A percentile compares a stretch with the other conserved stretches of the same genome.
Conservation (phyloP, 2,113 vertebrate genomes). For the Anoplopoma fimbria region DNA sequence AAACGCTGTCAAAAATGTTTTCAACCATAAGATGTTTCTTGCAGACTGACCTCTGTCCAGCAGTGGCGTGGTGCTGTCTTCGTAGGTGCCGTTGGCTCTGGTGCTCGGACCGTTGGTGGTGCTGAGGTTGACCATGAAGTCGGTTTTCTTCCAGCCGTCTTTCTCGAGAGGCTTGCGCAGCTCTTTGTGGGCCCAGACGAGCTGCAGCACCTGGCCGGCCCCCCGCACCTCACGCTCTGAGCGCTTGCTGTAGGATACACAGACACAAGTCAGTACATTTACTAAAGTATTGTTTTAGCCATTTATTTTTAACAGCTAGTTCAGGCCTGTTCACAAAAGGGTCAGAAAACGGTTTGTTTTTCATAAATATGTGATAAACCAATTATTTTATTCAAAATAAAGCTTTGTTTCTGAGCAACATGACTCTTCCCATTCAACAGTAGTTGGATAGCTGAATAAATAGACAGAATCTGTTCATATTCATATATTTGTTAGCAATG, state of each 20-base stretch:
- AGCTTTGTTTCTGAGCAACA: background rate
- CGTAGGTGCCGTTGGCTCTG: constrained; percentile 89
- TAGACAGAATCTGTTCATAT: background rate
- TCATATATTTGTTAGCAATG: background rate
- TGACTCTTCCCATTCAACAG: background rate
- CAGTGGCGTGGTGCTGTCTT: constrained; percentile 95
- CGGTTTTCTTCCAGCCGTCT: constrained; percentile 97
- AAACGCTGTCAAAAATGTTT: background rate
- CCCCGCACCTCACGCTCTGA: constrained; percentile 94
- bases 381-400: background rate
- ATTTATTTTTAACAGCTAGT: background rate
- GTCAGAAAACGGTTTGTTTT: too few species aligned
- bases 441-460: background rate
- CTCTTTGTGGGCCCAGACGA: constrained; percentile 96
- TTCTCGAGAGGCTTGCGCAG: constrained; percentile 94
- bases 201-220: constrained; percentile 92
- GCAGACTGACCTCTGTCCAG: constrained; percentile 88
- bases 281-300: background rate
- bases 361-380: background rate
- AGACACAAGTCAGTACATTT: background rate
- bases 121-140: constrained; percentile 91
- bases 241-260: constrained; percentile 85
- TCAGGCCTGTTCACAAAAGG: background rate
- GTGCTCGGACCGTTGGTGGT: constrained; percentile 78
- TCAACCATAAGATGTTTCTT: background rate